Percentiles rank a stretch among this genome's conserved stretches.
Conservation (phyloP, 1,140 invertebrate species). For the Drosophila lacertosa region DNA sequence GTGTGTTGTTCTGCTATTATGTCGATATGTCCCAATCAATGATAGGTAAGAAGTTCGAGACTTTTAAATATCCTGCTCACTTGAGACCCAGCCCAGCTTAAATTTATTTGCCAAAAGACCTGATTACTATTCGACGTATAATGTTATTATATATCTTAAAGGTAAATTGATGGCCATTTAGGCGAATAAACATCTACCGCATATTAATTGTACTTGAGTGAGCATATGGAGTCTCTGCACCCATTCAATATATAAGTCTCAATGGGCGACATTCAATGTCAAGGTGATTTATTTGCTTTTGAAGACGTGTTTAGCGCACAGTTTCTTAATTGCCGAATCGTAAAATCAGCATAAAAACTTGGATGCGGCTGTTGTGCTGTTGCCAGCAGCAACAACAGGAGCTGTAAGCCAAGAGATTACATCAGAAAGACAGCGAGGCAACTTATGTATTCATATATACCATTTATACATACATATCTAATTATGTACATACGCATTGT, state of each 20-base stretch:
- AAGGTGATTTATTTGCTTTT: conserved; percentile 78
- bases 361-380: conserved; percentile 3
- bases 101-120: conserved; percentile 21
- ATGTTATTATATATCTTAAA: conserved; percentile 72
- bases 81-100: conserved; percentile 18
- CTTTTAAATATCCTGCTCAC: not conserved
- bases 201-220: conserved; percentile 60
- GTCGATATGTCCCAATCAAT: too few relatives aligned
- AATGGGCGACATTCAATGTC: conserved; percentile 39
- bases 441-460: conserved; percentile 8
- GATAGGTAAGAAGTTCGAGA: not conserved
- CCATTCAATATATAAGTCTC: conserved; percentile 23
- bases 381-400: not conserved
- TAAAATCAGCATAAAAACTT: conserved; percentile 60
- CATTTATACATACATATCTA: conserved; percentile 7
- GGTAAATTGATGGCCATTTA: conserved; percentile 76
- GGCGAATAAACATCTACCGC: conserved; percentile 58
- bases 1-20: too few relatives aligned
- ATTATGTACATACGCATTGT: conserved; percentile 8
- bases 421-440: conserved; percentile 7
- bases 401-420: conserved; percentile 26
- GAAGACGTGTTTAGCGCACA: conserved; percentile 75
- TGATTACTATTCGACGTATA: conserved; percentile 39
- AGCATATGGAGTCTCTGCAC: conserved; percentile 8
- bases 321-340: conserved; percentile 59